Evolutionary conservation across 1,140 invertebrate species (phyloP), one percentile per base, ranked within the genome.

Genomic region (Drosophila pseudoobscura): DNA sequence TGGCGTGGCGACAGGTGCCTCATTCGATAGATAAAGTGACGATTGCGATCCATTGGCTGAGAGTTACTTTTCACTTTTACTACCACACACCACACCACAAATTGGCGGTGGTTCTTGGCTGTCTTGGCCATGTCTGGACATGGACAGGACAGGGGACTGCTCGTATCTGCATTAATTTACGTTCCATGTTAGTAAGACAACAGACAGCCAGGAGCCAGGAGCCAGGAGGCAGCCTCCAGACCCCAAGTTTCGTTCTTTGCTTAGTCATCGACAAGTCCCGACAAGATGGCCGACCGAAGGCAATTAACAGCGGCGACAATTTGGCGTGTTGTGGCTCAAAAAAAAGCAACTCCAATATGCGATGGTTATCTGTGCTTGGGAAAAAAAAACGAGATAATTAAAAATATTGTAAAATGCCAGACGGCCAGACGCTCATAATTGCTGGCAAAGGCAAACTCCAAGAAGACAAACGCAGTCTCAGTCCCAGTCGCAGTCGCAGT

Each of bases 31-130:
- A 62, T 50, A 72, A 76, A 69, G 39, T 72, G 65, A 58, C 47
- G 47, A 44, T 47, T 62, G 73, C 43, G 61, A 51, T 57, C 65
- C 58, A 73, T 47, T 39, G 52, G 26, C 46, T 45, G 39, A 29
- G 59, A 87, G 73, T 75, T 75, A 74, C 78, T 72, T 85, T 85
- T 85, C 82, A 85, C 82, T 85, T 85, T 85, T 85, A 85, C 82
- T 87, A 87, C 82, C 74, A 39, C 35, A 8, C 39, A 6, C 6
- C 35, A 8, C 39, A 6, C 6, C 13, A 31, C 39, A 29, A 26
- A 4, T 26, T 31, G 24, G 44, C 2, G 11, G 20, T n/a, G 35
- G 15, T 29, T 44, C 39, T 22, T 15, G 60, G 60, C 35, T 13
- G 35, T 22, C 55, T 13, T 58, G 45, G 26, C 29, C 53, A 26